Percentiles rank a stretch among this genome's conserved stretches.
Evolutionary conservation across 2,797 vertebrate genomes (phyloP).

Genomic region (Craterocephalus amniculus): DNA sequence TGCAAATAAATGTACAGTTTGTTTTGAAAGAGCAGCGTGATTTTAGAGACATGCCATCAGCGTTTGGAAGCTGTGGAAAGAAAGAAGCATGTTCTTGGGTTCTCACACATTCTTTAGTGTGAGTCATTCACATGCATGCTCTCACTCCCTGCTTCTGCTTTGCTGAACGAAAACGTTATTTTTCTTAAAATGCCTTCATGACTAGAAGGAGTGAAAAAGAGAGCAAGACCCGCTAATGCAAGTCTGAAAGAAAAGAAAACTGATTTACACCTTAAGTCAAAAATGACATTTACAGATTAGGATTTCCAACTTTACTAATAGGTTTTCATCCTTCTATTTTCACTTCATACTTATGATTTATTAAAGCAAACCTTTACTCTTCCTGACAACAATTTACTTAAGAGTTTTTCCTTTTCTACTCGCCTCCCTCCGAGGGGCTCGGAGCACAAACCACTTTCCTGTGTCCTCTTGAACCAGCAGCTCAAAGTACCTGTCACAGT

Average conservation of each 20-base stretch:
- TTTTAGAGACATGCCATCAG: slow-evolving; percentile 23
- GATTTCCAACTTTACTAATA: slow-evolving; percentile 21
- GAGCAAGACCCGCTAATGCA: slow-evolving; percentile 6
- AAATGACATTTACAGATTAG: neutral
- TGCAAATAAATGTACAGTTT: slow-evolving; percentile 58
- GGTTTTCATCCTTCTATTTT: slow-evolving; percentile 24
- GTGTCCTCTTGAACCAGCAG: slow-evolving; percentile 75
- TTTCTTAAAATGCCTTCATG: slow-evolving; percentile 24
- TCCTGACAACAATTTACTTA: slow-evolving; percentile 49
- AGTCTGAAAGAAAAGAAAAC: slow-evolving; percentile 1
- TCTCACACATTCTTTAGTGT: slow-evolving; percentile 37
- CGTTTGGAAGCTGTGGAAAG: slow-evolving; percentile 28
- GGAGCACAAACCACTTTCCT: slow-evolving; percentile 63
- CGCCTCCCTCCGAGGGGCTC: slow-evolving; percentile 22
- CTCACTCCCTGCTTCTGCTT: slow-evolving; percentile 38
- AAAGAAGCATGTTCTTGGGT: slow-evolving; percentile 25
- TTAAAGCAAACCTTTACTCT: slow-evolving; percentile 61
- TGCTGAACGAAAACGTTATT: slow-evolving; percentile 13
- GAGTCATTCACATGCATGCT: slow-evolving; percentile 33
- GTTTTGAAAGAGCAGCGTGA: slow-evolving; percentile 39
- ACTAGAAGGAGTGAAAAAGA: slow-evolving; percentile 7
- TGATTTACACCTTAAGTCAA: slow-evolving; percentile 16
- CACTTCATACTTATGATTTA: slow-evolving; percentile 55
- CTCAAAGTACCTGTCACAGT: slow-evolving; percentile 77
- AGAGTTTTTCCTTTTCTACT: slow-evolving; percentile 43